A percentile compares a stretch with the other conserved stretches of the same genome.
Evolutionary conservation across 1,140 invertebrate species (phyloP).

Genomic region (Drosophila seguyi): DNA sequence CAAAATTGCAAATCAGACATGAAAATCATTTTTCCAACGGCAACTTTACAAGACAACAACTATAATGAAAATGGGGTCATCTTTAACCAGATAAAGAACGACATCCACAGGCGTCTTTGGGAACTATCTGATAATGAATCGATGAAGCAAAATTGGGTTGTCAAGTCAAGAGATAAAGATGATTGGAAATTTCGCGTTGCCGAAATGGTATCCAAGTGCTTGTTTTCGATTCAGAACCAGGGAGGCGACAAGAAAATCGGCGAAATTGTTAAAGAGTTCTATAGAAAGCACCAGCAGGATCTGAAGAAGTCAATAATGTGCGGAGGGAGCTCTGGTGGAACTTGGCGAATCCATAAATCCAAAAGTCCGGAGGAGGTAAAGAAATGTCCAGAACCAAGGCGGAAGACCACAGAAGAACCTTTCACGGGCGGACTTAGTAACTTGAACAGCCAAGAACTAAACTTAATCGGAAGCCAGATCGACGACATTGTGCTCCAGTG

Average conservation of each 20-base stretch:
- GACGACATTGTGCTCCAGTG: constrained; percentile 34
- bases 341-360: not conserved
- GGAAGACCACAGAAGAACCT: too few species aligned
- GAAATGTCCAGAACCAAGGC: not conserved
- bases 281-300: not conserved
- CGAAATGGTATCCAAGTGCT: constrained; percentile 13
- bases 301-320: too few species aligned
- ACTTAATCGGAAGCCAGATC: not conserved
- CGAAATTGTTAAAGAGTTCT: not conserved
- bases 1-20: not conserved
- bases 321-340: not conserved
- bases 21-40: too few species aligned
- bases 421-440: not conserved
- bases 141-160: too few species aligned
- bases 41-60: not conserved
- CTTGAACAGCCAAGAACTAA: not conserved
- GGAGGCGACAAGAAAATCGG: not conserved
- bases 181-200: constrained; percentile 5
- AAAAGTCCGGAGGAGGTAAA: too few species aligned
- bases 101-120: not conserved
- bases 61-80: not conserved
- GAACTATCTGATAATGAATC: not conserved
- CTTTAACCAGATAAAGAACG: not conserved
- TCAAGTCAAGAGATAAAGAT: not conserved
- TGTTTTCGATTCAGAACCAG: not conserved